Evolutionary conservation across 2,888 invertebrate genomes (phyloP), one percentile per base, ranked within the genome.

Genomic region (Alcis repandata): DNA sequence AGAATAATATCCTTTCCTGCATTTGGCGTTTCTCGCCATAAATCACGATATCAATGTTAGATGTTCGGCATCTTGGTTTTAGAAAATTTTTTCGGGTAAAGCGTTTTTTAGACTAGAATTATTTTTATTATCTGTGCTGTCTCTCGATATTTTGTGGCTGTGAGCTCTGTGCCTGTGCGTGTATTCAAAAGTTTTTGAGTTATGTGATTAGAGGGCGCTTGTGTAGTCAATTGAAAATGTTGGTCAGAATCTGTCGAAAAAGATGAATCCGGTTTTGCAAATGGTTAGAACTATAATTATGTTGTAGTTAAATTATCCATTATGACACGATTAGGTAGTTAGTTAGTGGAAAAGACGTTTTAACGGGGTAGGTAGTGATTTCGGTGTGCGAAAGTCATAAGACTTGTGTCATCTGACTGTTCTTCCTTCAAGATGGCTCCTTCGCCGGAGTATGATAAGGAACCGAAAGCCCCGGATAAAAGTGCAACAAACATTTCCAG

Each of bases 401-500:
- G 91, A 93, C 92, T 91, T 92, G 92, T 93, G 93, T 93, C 93
- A 93, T 93, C 93, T 93, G 93, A 92, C 92, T 93, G 87, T 87
- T 90, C 91, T 92, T 91, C 93, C 91, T 91, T 90, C 94, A 95
- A 95, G 94, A 96, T 96, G 96, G 96, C 96, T 94, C 96, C 96
- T 94, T 95, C 95, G 91, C 96, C 96, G 91, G 95, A 96, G 91
- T 95, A 96, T 93, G 95, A 95, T 93, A 95, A 95, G 93, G 95
- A 96, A 94, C 95, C 96, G 73, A 96, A 96, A 93, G 95, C 96
- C 85, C 96, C 96, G 80, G 96, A 96, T 91, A 96, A 96, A 95
- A 90, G 87, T 89, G 84, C 83, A 73, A 83, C 88, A 78, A 86
- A 80, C 79, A 83, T 85, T 75, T 80, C 85, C 70, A 85, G 82